Percentiles rank a stretch among this genome's conserved stretches.
Evolutionary conservation across 2,113 vertebrate species (phyloP).

Genomic region (Sciurus niger): DNA sequence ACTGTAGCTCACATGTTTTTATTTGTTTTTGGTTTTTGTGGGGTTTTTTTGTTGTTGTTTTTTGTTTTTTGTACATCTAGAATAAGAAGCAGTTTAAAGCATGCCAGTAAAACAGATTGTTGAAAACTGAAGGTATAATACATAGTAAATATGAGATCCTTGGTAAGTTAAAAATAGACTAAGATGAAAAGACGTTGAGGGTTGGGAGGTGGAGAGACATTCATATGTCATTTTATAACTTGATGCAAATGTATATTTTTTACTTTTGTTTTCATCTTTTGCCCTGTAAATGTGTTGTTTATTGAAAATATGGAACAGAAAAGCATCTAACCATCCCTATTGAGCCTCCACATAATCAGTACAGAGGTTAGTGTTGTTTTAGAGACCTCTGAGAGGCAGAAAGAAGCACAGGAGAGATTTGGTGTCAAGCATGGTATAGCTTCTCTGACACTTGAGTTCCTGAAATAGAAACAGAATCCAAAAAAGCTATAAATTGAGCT

Average conservation of each 20-base stretch:
- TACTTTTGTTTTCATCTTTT: constrained; percentile 23
- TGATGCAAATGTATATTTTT: background rate
- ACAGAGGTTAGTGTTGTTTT: background rate
- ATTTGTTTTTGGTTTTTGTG: too few species aligned
- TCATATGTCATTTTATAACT: background rate
- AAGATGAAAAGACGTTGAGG: background rate
- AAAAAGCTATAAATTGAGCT: background rate
- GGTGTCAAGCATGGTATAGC: background rate
- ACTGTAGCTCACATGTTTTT: background rate
- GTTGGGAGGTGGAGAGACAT: background rate
- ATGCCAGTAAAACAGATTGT: background rate
- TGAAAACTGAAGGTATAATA: background rate
- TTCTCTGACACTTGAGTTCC: background rate
- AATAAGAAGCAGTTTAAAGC: background rate
- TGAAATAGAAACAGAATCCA: constrained; percentile 56
- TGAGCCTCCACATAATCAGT: background rate
- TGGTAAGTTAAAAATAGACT: background rate
- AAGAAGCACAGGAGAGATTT: background rate
- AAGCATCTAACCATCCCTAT: background rate
- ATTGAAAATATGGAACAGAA: constrained; percentile 45
- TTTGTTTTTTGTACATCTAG: background rate
- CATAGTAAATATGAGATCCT: background rate
- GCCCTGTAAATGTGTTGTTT: background rate
- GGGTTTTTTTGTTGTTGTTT: too few species aligned
- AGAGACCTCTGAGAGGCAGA: background rate